Evolutionary conservation across 2,888 invertebrate genomes (phyloP).

Genomic region (Salpingus planirostris): DNA sequence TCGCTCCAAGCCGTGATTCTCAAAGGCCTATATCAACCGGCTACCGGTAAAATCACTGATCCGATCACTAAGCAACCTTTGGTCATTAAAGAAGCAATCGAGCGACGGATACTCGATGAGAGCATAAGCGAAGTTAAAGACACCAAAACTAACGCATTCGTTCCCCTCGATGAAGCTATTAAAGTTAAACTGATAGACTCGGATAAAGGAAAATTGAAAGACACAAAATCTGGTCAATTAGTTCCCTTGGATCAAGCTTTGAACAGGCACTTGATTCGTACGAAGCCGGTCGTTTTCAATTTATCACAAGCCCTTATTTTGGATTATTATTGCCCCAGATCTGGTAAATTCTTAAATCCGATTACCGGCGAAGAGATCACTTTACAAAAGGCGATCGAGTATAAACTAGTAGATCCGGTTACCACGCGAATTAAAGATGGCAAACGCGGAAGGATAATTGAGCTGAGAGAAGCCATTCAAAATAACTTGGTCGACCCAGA

Average conservation of each 20-base stretch:
- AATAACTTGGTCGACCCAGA: conserved; percentile 61
- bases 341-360: conserved; percentile 69
- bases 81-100: conserved; percentile 66
- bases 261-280: conserved; percentile 59
- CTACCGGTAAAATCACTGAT: conserved; percentile 63
- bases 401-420: conserved; percentile 62
- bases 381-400: conserved; percentile 64
- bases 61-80: conserved; percentile 62
- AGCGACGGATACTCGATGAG: conserved; percentile 71
- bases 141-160: conserved; percentile 58
- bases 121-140: conserved; percentile 75
- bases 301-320: conserved; percentile 65
- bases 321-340: conserved; percentile 66
- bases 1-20: conserved; percentile 69
- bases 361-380: conserved; percentile 65
- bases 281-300: conserved; percentile 59
- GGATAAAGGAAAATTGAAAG: conserved; percentile 61
- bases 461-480: conserved; percentile 61
- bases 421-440: conserved; percentile 68
- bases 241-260: conserved; percentile 64
- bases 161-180: conserved; percentile 68
- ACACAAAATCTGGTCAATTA: conserved; percentile 60
- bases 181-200: conserved; percentile 58
- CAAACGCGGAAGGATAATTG: conserved; percentile 54
- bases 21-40: conserved; percentile 60